Evolutionary conservation across 2,113 vertebrate genomes (phyloP).

Genomic region (Alaudala cheleensis): DNA sequence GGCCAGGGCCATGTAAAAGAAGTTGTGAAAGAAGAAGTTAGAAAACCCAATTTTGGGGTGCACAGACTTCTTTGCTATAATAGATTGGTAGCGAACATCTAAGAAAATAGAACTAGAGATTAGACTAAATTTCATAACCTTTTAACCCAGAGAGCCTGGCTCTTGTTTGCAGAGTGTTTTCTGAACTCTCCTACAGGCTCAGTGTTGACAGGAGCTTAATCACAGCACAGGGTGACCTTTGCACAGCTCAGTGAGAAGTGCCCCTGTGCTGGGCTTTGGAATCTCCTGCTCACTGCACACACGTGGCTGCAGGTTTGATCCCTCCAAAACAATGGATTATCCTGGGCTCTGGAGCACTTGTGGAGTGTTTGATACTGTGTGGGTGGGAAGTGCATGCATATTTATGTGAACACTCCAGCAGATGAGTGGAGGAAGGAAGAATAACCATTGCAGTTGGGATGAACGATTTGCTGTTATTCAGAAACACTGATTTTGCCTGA

Average conservation of each 20-base stretch:
- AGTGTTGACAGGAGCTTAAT: slow-evolving; percentile 54
- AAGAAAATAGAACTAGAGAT: slow-evolving; percentile 27
- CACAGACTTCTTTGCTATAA: not conserved
- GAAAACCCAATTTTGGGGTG: not conserved
- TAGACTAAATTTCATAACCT: slow-evolving; percentile 53
- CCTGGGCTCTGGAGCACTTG: not conserved
- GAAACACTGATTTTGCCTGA: not conserved
- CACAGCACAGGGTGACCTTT: slow-evolving; percentile 48
- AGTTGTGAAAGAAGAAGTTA: not conserved
- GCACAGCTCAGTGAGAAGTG: slow-evolving; percentile 12
- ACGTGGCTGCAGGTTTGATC: not conserved
- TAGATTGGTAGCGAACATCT: not conserved
- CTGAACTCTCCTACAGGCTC: slow-evolving; percentile 18
- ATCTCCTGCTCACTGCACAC: not conserved
- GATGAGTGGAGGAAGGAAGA: not conserved
- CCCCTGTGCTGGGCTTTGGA: not conserved
- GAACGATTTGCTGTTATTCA: not conserved
- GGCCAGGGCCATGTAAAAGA: not conserved
- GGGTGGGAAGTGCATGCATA: not conserved
- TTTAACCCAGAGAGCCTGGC: slow-evolving; percentile 44
- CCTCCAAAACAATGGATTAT: not conserved
- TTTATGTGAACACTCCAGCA: not conserved
- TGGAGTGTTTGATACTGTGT: not conserved
- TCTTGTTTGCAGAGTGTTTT: slow-evolving; percentile 28
- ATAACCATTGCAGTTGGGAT: not conserved